Base-by-base conservation (phyloP, 1,140 invertebrate species). In the Scylla paramamosain region DNA sequence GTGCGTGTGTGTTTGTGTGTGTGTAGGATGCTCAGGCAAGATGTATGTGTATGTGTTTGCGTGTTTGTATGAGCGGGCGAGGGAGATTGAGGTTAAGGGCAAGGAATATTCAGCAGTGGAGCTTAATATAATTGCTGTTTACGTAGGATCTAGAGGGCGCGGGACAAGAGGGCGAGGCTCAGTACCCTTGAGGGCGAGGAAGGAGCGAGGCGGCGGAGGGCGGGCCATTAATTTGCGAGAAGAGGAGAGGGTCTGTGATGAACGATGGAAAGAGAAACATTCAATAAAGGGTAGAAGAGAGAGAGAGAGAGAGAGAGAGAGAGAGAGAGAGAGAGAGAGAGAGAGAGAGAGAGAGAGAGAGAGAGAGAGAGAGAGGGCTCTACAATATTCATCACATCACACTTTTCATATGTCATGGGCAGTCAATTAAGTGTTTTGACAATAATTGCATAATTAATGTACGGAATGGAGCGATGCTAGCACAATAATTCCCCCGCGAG, bases 241-340 rank as follows among this genome's bases (percentile, higher is more conserved):
- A n/a, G n/a, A 25, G 25, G n/a, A 77, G 67, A 77, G n/a, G 67
- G 67, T n/a, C 6, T 77, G 67, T 77, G 67, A 77, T 77, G n/a
- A 77, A 77, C 67, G 67, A n/a, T 77, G n/a, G 67, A 77, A 77
- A 77, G 67, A 77, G 67, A 77, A 77, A 77, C 67, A 77, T 77
- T 77, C 67, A 77, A 77, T 77, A 77, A 77, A 77, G 67, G n/a
- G 67, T 20, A 20, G 20, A 20, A 77, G 67, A 77, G 67, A 77
- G 67, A 77, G 67, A 77, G 67, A 77, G 67, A 77, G 67, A 77
- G 67, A 77, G 67, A 77, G 67, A 77, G 67, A 59, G 52, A 59
- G 52, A 59, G 52, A 59, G 52, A 59, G 52, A 59, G 52, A 59
- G 52, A 59, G 52, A 59, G 52, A 59, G 52, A 59, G 52, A 59